Evolutionary conservation across 2,113 vertebrate genomes (phyloP), one percentile per base, ranked within the genome.

Genomic region (Sylvia atricapilla): DNA sequence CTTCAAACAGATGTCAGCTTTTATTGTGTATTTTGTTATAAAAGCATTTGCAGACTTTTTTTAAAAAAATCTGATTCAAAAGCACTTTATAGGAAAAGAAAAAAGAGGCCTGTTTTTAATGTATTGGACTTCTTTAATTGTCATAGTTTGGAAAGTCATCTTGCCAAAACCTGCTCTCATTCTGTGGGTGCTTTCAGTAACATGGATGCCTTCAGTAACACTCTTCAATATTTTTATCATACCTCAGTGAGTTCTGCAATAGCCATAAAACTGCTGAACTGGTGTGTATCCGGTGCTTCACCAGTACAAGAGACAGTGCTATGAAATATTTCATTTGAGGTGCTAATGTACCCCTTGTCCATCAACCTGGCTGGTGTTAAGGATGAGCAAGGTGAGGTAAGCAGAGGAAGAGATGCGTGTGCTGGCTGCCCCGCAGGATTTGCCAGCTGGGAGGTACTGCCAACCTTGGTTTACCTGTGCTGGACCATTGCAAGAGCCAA

Each of bases 191-290:
- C 85, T 95, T 82, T 97, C 91, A 53, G 73, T 93, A 66, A 79
- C 46, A 31, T 64, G 91, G 93, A 64, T 96, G 81, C 74, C 94
- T 85, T 97, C 91, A 49, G 68, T 93, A 67, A 81, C 52, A 27
- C 95, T 87, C 96, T 91, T 91, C 66, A 19, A 21, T 91, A 66
- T 87, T 86, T 94, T 93, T 95, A 95, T 94, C 98, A 98, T 99
- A 99, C 99, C 99, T 99, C 98, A 98, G 92, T 97, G 95, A 97
- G 94, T 97, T 97, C 93, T 96, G 96, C 98, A 89, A 94, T 98
- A 98, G 98, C 98, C 98, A 98, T 98, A 95, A 97, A 97, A 89
- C 83, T 97, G 72, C 96, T 96, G 94, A 86, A 89, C 91, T 90
- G 59, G 96, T 84, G 92, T 94, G 95, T 95, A 76, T 94, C 89